Base-by-base conservation (phyloP, 2,113 vertebrate species). In the Pterocles burchelli region DNA sequence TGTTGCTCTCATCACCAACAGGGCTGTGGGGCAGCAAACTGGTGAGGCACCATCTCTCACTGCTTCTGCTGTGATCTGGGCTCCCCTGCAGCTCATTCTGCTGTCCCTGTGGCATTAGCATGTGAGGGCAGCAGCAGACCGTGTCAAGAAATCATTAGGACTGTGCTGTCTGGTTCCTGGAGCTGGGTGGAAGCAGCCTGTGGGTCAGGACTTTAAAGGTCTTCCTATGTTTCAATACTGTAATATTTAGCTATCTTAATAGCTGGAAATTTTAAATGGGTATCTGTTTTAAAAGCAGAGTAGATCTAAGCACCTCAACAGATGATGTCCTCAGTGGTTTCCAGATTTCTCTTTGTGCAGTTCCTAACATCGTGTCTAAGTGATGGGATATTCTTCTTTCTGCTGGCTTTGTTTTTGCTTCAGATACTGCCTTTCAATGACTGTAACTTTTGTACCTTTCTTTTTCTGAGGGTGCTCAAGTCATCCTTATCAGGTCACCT, bases 21-120 rank as follows among this genome's bases (percentile, higher is more conserved):
- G 95, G 85, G 74, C 94, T 95, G 74, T 85, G 88, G 82, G 95
- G 67, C 85, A 96, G 92, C 54, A 85, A 62, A 66, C 85, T 88
- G 88, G 85, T 93, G 85, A 96, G 82, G 96, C 92, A 88, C 90
- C 78, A 83, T 46, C 71, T 95, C 93, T 90, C 92, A 93, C 95
- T 90, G 95, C 90, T 95, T 96, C 92, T 93, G 90, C 96, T 94
- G 78, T 6, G 2, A 38, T 34, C 46, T 54, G 20, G 46, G 49
- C 94, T 95, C 71, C 95, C 85, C 92, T 79, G 92, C 94, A 92
- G 93, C 93, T 93, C 13, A 0, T 87, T 77, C 73, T 45, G 48
- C 80, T 74, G 70, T 84, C 66, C 61, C 81, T 63, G 87, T 22
- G 4, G 85, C 49, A 11, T 45, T 58, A 54, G 82, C 82, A 65